Evolutionary conservation across 2,888 invertebrate genomes (phyloP).

Genomic region (Sepiola atlantica): DNA sequence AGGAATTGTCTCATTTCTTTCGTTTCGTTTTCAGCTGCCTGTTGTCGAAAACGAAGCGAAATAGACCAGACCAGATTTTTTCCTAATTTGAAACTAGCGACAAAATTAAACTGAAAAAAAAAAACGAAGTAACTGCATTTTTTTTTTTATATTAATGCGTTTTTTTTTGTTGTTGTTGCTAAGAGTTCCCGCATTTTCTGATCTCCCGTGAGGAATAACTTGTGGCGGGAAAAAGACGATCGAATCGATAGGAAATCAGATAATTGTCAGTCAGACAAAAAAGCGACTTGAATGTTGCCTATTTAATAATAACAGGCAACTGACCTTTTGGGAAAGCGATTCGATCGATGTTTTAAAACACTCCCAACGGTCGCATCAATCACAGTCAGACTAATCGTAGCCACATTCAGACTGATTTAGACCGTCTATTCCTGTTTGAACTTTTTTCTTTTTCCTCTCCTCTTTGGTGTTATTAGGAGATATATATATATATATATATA

Average conservation of each 20-base stretch:
- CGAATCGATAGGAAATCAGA: neutral
- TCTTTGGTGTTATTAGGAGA: neutral
- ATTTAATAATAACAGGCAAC: constrained; percentile 32
- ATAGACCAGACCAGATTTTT: neutral
- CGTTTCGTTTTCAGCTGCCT: neutral
- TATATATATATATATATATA: no score
- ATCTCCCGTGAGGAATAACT: neutral
- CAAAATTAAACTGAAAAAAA: neutral
- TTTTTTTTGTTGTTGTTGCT: neutral
- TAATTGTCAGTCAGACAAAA: constrained; percentile 32
- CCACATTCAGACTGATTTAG: neutral
- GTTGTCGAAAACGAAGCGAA: neutral
- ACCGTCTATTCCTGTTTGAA: neutral
- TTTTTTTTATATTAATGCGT: no score
- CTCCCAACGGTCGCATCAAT: constrained; percentile 32
- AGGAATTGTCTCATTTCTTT: neutral
- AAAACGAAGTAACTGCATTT: neutral
- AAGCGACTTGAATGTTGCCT: neutral
- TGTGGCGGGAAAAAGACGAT: neutral
- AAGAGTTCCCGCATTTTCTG: neutral
- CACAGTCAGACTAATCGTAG: neutral
- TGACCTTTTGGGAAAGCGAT: constrained; percentile 21
- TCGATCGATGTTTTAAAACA: constrained; percentile 13
- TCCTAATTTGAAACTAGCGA: neutral
- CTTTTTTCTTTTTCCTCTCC: neutral